phyloP scores from a whole-genome alignment of 2,113 vertebrate genomes.

The Paramisgurnus dabryanus region DNA sequence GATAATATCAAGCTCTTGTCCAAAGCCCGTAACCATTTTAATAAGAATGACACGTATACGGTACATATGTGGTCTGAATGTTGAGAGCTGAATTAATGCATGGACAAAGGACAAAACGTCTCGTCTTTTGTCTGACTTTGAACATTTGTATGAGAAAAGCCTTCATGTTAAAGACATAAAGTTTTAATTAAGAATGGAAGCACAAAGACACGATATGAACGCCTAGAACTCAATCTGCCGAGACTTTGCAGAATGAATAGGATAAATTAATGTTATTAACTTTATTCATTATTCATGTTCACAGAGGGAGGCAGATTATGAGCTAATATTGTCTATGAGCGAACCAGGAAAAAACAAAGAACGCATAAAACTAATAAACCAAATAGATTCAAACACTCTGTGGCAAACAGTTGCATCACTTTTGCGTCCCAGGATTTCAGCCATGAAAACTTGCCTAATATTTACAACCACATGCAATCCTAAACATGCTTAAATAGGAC shows the following conservation, averaged over 20 bases:
- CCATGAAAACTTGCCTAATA: no score
- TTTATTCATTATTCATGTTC: slow-evolving; percentile 48
- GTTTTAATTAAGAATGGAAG: slow-evolving; percentile 56
- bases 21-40: slow-evolving; percentile 34
- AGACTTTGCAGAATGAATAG: slow-evolving; percentile 48
- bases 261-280: slow-evolving; percentile 53
- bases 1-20: slow-evolving; percentile 50
- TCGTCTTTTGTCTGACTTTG: slow-evolving; percentile 40
- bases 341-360: slow-evolving; percentile 32
- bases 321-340: slow-evolving; percentile 24
- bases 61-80: slow-evolving; percentile 19
- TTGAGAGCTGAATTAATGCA: slow-evolving; percentile 5
- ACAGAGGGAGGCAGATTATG: slow-evolving; percentile 32
- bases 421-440: no score
- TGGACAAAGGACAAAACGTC: neutral
- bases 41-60: neutral
- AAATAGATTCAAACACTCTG: neutral
- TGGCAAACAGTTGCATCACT: neutral
- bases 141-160: slow-evolving; percentile 37
- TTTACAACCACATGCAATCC: no score
- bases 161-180: slow-evolving; percentile 53
- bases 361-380: neutral
- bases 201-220: slow-evolving; percentile 51
- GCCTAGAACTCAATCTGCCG: slow-evolving; percentile 47
- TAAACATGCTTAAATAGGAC: no score